phyloP scores from a whole-genome alignment of 2,888 invertebrate species.

The Disparrhopalites patrizii region DNA sequence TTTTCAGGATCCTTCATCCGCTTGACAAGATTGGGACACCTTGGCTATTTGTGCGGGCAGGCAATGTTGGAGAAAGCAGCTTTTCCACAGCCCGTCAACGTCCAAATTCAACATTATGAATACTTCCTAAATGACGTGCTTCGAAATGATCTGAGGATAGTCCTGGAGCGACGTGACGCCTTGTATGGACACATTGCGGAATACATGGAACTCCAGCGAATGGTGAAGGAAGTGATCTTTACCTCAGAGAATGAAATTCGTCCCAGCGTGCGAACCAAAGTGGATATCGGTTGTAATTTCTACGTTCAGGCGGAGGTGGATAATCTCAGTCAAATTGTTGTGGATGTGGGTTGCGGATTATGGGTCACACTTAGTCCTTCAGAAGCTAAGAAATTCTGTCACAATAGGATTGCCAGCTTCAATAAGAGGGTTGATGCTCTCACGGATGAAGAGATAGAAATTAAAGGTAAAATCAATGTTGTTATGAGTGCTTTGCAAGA shows the following conservation, averaged over 20 bases:
- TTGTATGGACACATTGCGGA: slow-evolving; percentile 68
- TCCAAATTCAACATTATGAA: slow-evolving; percentile 62
- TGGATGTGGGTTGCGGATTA: slow-evolving; percentile 71
- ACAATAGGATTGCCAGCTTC: slow-evolving; percentile 64
- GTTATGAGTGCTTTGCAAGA: slow-evolving; percentile 67
- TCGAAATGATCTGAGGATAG: slow-evolving; percentile 63
- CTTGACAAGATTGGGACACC: no score
- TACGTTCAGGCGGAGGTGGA: slow-evolving; percentile 72
- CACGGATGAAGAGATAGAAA: slow-evolving; percentile 63
- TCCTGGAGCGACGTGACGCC: slow-evolving; percentile 58
- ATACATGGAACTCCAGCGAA: slow-evolving; percentile 66
- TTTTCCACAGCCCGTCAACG: no score
- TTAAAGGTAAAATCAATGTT: slow-evolving; percentile 73
- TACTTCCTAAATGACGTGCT: slow-evolving; percentile 72
- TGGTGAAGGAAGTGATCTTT: slow-evolving; percentile 60
- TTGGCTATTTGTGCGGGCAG: no score
- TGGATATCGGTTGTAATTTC: slow-evolving; percentile 79
- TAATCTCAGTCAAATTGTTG: slow-evolving; percentile 63
- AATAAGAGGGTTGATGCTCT: slow-evolving; percentile 62
- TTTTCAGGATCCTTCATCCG: no score
- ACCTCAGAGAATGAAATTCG: background rate
- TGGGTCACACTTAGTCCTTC: slow-evolving; percentile 67
- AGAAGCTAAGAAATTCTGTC: slow-evolving; percentile 69
- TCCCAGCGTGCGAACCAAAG: slow-evolving; percentile 52
- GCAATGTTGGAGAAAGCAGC: no score